Evolutionary conservation across 2,888 invertebrate genomes (phyloP), one percentile per base, ranked within the genome.

Genomic region (Eupithecia vulgata): DNA sequence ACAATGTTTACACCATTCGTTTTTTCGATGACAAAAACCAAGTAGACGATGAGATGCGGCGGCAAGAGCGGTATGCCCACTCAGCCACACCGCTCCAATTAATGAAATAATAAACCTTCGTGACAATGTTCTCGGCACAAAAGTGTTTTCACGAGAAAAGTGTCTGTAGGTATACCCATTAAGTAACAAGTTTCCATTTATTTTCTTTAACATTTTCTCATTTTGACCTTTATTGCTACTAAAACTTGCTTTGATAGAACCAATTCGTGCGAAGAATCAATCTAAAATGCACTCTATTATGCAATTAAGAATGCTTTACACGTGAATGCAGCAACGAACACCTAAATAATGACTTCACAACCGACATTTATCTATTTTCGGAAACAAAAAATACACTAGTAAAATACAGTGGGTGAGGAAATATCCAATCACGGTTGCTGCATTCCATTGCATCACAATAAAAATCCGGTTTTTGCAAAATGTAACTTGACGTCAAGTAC

Each of bases 71-170:
- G 45, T 45, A 6, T 70, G 78, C 59, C 77, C 68, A 71, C 64
- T 67, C 77, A 68, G 79, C 79, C 73, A 76, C 79, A 78, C 79
- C 81, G 83, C 82, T 87, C 83, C 82, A 82, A 82, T 84, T 86
- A 86, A 84, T 86, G 77, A 86, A 84, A 84, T 84, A 84, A 85
- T 85, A 85, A 83, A 83, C 81, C 81, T 79, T 79, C 74, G 76
- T 81, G 79, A 81, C 80, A 81, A 81, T 80, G 79, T 77, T 68
- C 37, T 25, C 61, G 70, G 59, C 57, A 45, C 68, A n/a, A 52
- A 34, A 76, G 69, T 71, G 34, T 70, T 57, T 66, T 35, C 5
- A 69, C 59, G 61, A 67, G 70, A 71, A 64, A 70, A 71, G 66
- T 52, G 68, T 25, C 34, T 25, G 30, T 45, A n/a, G 30, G 42